phyloP scores from a whole-genome alignment of 1,140 invertebrate species.

The Gryllus bimaculatus region DNA sequence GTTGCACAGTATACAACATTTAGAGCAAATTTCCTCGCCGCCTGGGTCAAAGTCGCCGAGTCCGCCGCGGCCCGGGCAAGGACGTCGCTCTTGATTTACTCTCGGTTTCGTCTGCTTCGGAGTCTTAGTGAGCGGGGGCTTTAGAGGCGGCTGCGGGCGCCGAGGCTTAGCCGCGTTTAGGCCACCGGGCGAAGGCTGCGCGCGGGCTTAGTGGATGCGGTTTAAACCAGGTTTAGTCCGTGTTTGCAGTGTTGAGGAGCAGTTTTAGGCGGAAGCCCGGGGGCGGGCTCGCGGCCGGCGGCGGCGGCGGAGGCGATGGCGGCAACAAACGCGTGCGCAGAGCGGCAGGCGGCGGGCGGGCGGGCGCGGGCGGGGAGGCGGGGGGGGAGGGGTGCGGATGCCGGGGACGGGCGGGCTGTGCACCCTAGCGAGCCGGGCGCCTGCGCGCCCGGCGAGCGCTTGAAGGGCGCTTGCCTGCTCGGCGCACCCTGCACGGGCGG shows the following conservation, averaged over 20 bases:
- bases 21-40: background rate
- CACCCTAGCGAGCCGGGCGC: background rate
- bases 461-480: background rate
- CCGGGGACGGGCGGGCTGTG: background rate
- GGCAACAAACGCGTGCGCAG: background rate
- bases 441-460: background rate
- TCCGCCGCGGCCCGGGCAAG: slow-evolving; percentile 1
- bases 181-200: background rate
- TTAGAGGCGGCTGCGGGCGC: background rate
- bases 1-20: background rate
- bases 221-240: background rate
- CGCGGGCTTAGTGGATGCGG: background rate
- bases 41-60: background rate
- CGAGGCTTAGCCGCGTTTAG: background rate
- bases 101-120: background rate
- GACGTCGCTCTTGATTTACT: background rate
- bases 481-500: too few relatives aligned
- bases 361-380: too few relatives aligned
- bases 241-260: background rate
- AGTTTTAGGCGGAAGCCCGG: background rate
- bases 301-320: background rate
- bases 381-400: background rate
- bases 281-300: background rate
- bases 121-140: background rate
- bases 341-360: too few relatives aligned